Evolutionary conservation across 1,140 invertebrate species (phyloP).

Genomic region (Telenomus remus): DNA sequence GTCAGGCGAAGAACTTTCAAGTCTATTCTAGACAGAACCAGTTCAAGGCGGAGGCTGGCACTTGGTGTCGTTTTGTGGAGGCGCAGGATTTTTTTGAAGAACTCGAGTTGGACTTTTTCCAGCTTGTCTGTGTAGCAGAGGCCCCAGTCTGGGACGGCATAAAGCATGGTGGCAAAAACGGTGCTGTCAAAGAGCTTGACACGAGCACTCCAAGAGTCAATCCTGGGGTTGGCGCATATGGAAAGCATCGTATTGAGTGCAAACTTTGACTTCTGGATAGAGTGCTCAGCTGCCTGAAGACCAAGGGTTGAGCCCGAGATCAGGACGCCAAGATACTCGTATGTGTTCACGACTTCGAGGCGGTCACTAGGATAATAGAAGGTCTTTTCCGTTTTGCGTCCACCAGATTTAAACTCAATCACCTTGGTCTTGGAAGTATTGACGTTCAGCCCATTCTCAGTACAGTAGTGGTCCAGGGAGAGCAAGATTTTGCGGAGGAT

Average conservation of each 20-base stretch:
- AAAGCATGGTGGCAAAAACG: not conserved
- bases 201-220: slow-evolving; percentile 5
- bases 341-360: not conserved
- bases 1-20: not conserved
- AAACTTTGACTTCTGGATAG: slow-evolving; percentile 5
- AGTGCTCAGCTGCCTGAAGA: not conserved
- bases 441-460: not conserved
- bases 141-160: slow-evolving; percentile 2
- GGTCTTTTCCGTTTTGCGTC: not conserved
- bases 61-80: not conserved
- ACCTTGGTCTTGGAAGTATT: slow-evolving; percentile 5
- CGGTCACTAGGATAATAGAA: not conserved
- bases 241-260: slow-evolving; percentile 1
- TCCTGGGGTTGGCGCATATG: not conserved
- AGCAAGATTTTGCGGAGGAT: not conserved
- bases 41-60: not conserved
- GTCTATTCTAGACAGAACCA: not conserved
- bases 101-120: slow-evolving; percentile 4
- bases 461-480: not conserved
- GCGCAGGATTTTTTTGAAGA: slow-evolving; percentile 4
- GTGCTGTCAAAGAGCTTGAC: slow-evolving; percentile 3
- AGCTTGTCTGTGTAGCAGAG: slow-evolving; percentile 3
- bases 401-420: not conserved
- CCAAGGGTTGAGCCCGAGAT: slow-evolving; percentile 1
- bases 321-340: not conserved